Percentiles rank a stretch among this genome's conserved stretches.
These are phyloP conservation scores for Stenopsyche tienmushanensis DNA, from an alignment of 1,140 invertebrate genomes.

Conservation along the genomic window DNA sequence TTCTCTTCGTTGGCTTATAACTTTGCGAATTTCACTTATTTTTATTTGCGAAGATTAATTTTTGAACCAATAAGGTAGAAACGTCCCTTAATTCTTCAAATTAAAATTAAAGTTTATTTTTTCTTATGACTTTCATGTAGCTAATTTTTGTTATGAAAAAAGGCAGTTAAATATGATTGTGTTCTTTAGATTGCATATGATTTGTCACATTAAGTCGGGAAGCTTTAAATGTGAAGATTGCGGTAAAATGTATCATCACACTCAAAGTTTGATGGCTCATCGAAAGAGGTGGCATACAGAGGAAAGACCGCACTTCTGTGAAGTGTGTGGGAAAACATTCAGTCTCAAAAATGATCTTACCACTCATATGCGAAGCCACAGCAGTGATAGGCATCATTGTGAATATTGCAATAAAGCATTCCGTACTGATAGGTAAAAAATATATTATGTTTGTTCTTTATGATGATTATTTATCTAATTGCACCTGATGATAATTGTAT, in stretches of 20 bases:
- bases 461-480: too few relatives aligned
- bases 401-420: conserved; percentile 35
- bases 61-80: too few relatives aligned
- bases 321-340: conserved; percentile 48
- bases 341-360: conserved; percentile 42
- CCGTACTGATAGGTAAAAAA: conserved; percentile 35
- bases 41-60: too few relatives aligned
- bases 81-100: too few relatives aligned
- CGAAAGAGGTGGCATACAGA: conserved; percentile 44
- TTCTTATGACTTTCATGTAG: too few relatives aligned
- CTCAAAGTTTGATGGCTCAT: conserved; percentile 35
- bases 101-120: too few relatives aligned
- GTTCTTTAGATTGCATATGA: conserved; percentile 30
- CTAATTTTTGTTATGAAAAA: too few relatives aligned
- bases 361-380: conserved; percentile 33
- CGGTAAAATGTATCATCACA: conserved; percentile 37
- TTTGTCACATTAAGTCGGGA: conserved; percentile 30
- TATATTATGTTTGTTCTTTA: too few relatives aligned
- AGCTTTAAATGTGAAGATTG: conserved; percentile 34
- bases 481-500: conserved; percentile 2
- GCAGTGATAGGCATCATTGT: conserved; percentile 23
- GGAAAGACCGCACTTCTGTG: conserved; percentile 53
- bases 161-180: too few relatives aligned
- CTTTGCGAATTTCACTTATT: too few relatives aligned
- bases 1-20: too few relatives aligned